phyloP scores from a whole-genome alignment of 2,113 vertebrate genomes.

The Clarias batrachus region DNA sequence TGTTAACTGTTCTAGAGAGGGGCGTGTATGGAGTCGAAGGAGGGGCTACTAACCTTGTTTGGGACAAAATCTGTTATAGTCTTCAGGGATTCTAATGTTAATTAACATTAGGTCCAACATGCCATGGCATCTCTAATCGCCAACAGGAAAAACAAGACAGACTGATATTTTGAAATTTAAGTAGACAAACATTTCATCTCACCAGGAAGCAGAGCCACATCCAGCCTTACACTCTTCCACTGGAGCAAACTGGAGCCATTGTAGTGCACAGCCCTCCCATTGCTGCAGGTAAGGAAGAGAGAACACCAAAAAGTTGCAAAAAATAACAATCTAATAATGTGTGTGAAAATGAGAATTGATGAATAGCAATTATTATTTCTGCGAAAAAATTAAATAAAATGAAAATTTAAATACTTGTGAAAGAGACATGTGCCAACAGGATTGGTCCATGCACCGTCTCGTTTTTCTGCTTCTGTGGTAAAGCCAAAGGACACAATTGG shows the following conservation, averaged over 20 bases:
- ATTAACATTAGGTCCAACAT: background rate
- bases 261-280: conserved; percentile 95
- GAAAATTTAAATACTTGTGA: conserved; percentile 82
- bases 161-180: background rate
- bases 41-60: no score
- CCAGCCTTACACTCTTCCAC: conserved; percentile 96
- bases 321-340: background rate
- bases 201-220: conserved; percentile 94
- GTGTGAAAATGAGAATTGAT: conserved; percentile 48
- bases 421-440: conserved; percentile 97
- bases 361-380: conserved; percentile 31
- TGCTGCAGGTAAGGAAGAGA: conserved; percentile 71
- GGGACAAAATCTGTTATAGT: no score
- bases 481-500: conserved; percentile 97
- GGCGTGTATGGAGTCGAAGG: no score
- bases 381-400: background rate
- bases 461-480: conserved; percentile 94
- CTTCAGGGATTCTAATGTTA: no score
- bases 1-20: no score
- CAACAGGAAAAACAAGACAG: background rate
- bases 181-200: conserved; percentile 55
- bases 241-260: conserved; percentile 97
- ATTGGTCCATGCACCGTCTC: conserved; percentile 98
- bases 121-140: background rate
- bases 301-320: conserved; percentile 1